Evolutionary conservation across 23 tunicate genomes (phyloP), one percentile per base, ranked within the genome.

Genomic region (Trididemnum miniatum): DNA sequence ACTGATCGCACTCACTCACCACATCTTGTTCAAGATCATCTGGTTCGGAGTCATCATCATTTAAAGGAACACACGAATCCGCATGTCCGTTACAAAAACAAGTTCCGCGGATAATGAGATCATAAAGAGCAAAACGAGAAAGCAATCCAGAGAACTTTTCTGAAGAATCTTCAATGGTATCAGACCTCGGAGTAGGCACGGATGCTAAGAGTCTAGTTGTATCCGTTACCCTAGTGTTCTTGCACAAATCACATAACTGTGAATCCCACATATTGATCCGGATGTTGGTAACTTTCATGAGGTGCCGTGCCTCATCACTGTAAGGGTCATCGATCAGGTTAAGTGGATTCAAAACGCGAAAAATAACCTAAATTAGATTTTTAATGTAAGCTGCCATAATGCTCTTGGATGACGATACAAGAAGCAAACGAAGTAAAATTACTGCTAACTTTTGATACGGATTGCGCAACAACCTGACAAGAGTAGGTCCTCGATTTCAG

Each of bases 81-180:
- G 87, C 94, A 35, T 88, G 94, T 35, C 94, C 94, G 37, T 83
- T 88, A 80, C 94, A 88, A 35, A 82, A 88, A 51, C 94, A 88
- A 22, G 94, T 88, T 25, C 94, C 94, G 0, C 94, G 72, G 24
- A 88, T 77, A 23, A 88, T 88, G 71, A 88, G 51, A 37, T 88
- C 94, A 38, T 88, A 88, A 35, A 88, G 60, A 51, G 94, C 87
- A 63, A 88, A 88, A 7, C 57, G 84, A 20, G 87, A 39, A 34
- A 83, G 69, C 2, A 4, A 1, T 0, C 59, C 1, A 20, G 87
- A 39, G 32, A 83, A 78, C 2, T 1, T 1, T 0, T 35, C 1
- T 1, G 62, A 32, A 4, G 40, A 22, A 2, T 33, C 38, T 25
- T 36, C 73, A 32, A 71, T 51, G 2, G 33, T 20, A n/a, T 5